Base-by-base conservation (phyloP, 1,140 invertebrate genomes). In the Camponotus floridanus region DNA sequence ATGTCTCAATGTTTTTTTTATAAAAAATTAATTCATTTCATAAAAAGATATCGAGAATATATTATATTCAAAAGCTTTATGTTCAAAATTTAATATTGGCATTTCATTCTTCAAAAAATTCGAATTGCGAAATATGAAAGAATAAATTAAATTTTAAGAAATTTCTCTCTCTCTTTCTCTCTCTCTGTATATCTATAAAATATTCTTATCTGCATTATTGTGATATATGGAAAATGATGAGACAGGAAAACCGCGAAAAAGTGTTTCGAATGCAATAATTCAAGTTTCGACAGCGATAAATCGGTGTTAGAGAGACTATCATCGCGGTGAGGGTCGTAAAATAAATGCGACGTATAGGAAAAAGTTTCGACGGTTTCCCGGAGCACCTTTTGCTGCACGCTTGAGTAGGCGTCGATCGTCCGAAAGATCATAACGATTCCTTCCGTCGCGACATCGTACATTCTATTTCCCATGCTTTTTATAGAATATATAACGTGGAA, bases 361-460 rank as follows among this genome's bases (percentile, higher is more conserved):
- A 70, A 85, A 85, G 61, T 85, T 78, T 76, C 42, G 42, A 36
- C 31, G 31, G 6, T 39, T 61, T 61, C 73, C n/a, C n/a, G 9
- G 15, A 55, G 39, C 67, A 71, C 11, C 39, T 73, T 81, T 73
- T 45, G 59, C 31, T 51, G 15, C 39, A 57, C 31, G 57, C 13
- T 4, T 65, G 59, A 3, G 31, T 76, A 67, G 21, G 45, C 33
- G 21, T 76, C 33, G 21, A 78, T 85, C 61, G 11, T 64, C 26
- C 48, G 61, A 78, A 78, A 85, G 59, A 78, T 64, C 21, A 33
- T 13, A 4, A 6, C 45, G 33, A 74, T 74, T 74, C n/a, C 39
- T 61, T 73, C 18, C 8, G 11, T 79, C n/a, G n/a, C 39, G 57
- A 42, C 48, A 68, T 3, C 15, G 8, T 51, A 71, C 13, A 71